Conservation (phyloP, 2,888 invertebrate genomes). For the Zhengitettix transpicula region DNA sequence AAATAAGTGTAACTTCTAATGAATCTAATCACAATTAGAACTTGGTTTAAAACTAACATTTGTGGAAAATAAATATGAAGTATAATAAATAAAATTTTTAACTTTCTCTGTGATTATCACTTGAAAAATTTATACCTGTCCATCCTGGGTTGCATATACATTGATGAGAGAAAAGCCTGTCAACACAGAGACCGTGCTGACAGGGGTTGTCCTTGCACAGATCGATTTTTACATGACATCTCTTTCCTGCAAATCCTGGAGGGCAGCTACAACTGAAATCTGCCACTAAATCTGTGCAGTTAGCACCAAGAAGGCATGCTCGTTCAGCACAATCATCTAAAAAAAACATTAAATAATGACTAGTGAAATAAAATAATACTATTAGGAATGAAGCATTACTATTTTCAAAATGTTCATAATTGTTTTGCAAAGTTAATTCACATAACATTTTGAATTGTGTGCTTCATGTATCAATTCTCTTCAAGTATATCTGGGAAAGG, state of each 20-base stretch:
- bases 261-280: conserved; percentile 91
- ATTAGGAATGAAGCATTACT: too few species aligned
- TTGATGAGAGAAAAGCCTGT: conserved; percentile 69
- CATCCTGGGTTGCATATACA: conserved; percentile 89
- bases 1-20: too few species aligned
- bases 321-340: conserved; percentile 81
- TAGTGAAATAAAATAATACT: not conserved
- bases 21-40: too few species aligned
- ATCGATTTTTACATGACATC: conserved; percentile 90
- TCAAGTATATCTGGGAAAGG: too few species aligned
- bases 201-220: conserved; percentile 82
- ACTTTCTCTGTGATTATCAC: too few species aligned
- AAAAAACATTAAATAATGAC: not conserved
- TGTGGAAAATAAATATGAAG: too few species aligned
- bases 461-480: too few species aligned
- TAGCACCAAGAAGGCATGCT: conserved; percentile 77
- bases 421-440: too few species aligned
- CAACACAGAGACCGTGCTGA: conserved; percentile 83
- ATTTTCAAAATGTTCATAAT: too few species aligned
- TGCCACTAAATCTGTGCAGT: conserved; percentile 85
- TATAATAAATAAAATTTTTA: too few species aligned
- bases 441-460: too few species aligned
- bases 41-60: too few species aligned
- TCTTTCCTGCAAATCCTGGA: conserved; percentile 85
- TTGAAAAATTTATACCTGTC: conserved; percentile 35